Evolutionary conservation across 2,888 invertebrate species (phyloP).

Genomic region (Perdita meconis): DNA sequence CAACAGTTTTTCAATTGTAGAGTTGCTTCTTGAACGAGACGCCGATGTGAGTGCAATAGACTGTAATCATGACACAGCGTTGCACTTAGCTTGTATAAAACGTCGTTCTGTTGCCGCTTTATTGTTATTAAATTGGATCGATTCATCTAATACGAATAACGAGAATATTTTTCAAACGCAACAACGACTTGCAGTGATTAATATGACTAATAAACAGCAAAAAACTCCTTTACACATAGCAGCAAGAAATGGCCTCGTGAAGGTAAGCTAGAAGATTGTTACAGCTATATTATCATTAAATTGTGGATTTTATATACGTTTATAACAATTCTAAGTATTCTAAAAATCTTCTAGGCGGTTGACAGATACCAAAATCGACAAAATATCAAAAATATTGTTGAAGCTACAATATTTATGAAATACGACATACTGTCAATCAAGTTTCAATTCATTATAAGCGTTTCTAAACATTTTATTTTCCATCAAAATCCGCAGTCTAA

Average conservation of each 20-base stretch:
- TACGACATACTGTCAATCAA: too few species aligned
- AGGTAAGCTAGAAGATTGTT: conserved; percentile 74
- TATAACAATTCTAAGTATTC: too few species aligned
- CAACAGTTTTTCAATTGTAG: conserved; percentile 79
- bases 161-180: conserved; percentile 60
- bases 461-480: too few species aligned
- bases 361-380: too few species aligned
- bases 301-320: too few species aligned
- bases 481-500: too few species aligned
- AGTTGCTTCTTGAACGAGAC: conserved; percentile 85
- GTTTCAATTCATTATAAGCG: too few species aligned
- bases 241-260: conserved; percentile 87
- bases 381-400: too few species aligned
- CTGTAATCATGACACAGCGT: conserved; percentile 86
- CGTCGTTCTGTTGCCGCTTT: conserved; percentile 86
- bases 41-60: conserved; percentile 86
- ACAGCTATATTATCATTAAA: neutral
- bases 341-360: too few species aligned
- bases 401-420: too few species aligned
- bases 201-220: conserved; percentile 86
- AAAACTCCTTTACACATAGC: conserved; percentile 88
- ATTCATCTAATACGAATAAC: conserved; percentile 75
- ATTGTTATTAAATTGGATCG: conserved; percentile 85
- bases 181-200: conserved; percentile 80
- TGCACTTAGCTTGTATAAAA: conserved; percentile 87